phyloP scores from a whole-genome alignment of 2,797 vertebrate species.

The Oceanodroma leucorhoa region DNA sequence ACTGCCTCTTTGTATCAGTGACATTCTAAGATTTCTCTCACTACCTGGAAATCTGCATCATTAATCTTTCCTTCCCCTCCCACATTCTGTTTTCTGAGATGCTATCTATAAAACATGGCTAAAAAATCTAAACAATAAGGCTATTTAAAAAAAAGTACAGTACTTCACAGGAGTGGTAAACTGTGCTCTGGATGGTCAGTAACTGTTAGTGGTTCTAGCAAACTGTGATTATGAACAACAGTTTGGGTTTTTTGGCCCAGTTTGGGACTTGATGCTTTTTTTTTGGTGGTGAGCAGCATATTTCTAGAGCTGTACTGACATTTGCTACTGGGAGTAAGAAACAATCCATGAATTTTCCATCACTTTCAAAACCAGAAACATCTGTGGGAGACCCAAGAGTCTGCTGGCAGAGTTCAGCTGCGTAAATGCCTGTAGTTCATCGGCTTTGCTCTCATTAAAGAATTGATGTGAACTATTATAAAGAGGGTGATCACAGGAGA shows the following conservation, averaged over 20 bases:
- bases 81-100: background rate
- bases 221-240: background rate
- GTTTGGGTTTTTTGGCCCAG: background rate
- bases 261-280: background rate
- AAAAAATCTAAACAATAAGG: background rate
- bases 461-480: slow-evolving; percentile 35
- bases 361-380: slow-evolving; percentile 54
- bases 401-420: slow-evolving; percentile 32
- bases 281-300: background rate
- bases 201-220: background rate
- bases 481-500: background rate
- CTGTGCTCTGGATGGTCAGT: background rate
- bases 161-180: background rate
- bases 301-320: slow-evolving; percentile 15
- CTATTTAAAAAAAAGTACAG: background rate
- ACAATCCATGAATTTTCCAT: slow-evolving; percentile 64
- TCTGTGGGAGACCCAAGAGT: slow-evolving; percentile 32
- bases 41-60: background rate
- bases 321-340: slow-evolving; percentile 53
- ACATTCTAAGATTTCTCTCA: background rate
- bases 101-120: background rate
- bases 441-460: slow-evolving; percentile 62
- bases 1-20: background rate
- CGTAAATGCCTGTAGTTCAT: slow-evolving; percentile 37
- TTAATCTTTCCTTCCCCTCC: background rate